Conservation (phyloP, 2,113 vertebrate species). For the Gymnorhina tibicen region DNA sequence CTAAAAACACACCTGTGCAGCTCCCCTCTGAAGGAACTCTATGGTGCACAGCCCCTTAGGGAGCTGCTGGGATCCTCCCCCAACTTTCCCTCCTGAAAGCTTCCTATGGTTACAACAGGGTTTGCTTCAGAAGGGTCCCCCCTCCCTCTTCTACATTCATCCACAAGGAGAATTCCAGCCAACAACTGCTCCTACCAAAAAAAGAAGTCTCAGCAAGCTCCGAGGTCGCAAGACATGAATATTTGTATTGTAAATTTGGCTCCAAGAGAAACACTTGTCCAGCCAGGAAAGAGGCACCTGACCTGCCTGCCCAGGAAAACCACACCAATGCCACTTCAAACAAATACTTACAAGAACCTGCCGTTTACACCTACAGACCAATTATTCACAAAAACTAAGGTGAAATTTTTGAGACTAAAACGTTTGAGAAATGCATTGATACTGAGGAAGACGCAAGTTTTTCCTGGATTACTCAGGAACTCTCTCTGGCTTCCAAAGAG, state of each 20-base stretch:
- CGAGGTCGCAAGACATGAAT: not conserved
- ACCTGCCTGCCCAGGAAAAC: constrained; percentile 20
- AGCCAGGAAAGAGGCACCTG: constrained; percentile 49
- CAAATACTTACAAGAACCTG: constrained; percentile 7
- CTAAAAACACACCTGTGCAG: not conserved
- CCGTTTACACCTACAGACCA: not conserved
- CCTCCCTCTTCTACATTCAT: not conserved
- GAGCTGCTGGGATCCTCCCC: not conserved
- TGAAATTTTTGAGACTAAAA: not conserved
- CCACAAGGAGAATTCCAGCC: not conserved
- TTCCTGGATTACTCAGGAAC: not conserved
- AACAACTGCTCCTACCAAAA: constrained; percentile 15
- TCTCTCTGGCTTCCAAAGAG: not conserved
- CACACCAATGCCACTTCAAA: constrained; percentile 31
- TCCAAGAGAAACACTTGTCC: constrained; percentile 36
- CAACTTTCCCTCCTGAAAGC: not conserved
- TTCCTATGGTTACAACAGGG: not conserved
- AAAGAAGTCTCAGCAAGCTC: constrained; percentile 1
- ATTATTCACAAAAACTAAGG: not conserved
- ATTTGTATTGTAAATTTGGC: constrained; percentile 12
- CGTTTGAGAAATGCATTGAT: not conserved
- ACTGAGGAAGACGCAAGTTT: not conserved
- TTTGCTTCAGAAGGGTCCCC: not conserved
- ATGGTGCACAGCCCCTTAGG: not conserved
- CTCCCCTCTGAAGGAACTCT: not conserved